Conservation (phyloP, 2,113 vertebrate genomes). For the Oryctolagus cuniculus region mOryCun1.1 NC_091443.1:67485001-67485500, state of each 20-base stretch:
- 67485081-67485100: background rate
- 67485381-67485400: background rate
- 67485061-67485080: conserved; percentile 1
- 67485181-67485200: conserved; percentile 90
- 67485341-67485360: background rate
- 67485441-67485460: background rate
- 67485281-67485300: conserved; percentile 42
- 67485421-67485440: background rate
- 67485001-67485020: conserved; percentile 36
- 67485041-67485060: background rate
- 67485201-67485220: conserved; percentile 2
- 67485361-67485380: background rate
- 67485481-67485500: too few species aligned
- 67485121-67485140: conserved; percentile 88
- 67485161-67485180: conserved; percentile 87
- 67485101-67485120: conserved; percentile 51
- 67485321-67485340: background rate
- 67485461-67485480: conserved; percentile 25
- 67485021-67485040: conserved; percentile 5
- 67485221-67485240: conserved; percentile 42
- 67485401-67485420: background rate
- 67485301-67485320: background rate
- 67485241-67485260: conserved; percentile 31
- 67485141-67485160: conserved; percentile 97
- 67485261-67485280: conserved; percentile 31